Evolutionary conservation across 92 coral and sea anemone species (phyloP), one percentile per base, ranked within the genome.

Genomic region (Epizoanthus illoricatus): DNA sequence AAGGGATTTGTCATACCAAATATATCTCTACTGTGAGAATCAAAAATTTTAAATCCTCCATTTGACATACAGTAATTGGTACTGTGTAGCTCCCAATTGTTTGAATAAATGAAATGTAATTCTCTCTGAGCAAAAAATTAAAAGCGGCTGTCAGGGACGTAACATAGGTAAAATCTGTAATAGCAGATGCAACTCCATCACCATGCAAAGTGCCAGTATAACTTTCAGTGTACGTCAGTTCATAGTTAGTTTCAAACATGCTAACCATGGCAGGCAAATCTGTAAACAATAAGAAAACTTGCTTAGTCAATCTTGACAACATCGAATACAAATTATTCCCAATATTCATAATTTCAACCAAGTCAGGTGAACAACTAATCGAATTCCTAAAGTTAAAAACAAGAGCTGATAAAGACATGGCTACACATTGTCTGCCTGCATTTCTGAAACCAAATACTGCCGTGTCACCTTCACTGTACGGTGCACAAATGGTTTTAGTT

Each of bases 71-170:
- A 52, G 63, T 65, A 85, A 85, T 85, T 42, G 88, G 67, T 69
- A 79, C 85, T 43, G 85, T 70, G 68, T 80, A 80, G 12, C 67
- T 66, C 42, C 63, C 86, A 71, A 83, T 73, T 75, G 87, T 84
- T 36, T 74, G 36, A 63, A 84, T 24, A 74, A 84, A 74, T 74
- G 74, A 56, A 74, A 12, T 61, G 74, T 60, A 74, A 73, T 20
- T 58, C 0, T 84, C 81, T 67, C 24, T 40, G 9, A 47, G 64
- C 63, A 83, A 47, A 41, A 5, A 49, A 60, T 83, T 64, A 72
- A 72, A 49, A 57, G 74, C 87, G 57, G 75, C 59, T 60, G 47
- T 7, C 33, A 59, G 40, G 58, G 73, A 62, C 17, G 73, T 36
- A 79, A 79, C 13, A 79, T 61, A 62, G 33, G 72, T 39, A 65